These are phyloP conservation scores for Drosophila mercatorum DNA, from an alignment of 2,888 invertebrate species.

Conservation along the genomic window DNA sequence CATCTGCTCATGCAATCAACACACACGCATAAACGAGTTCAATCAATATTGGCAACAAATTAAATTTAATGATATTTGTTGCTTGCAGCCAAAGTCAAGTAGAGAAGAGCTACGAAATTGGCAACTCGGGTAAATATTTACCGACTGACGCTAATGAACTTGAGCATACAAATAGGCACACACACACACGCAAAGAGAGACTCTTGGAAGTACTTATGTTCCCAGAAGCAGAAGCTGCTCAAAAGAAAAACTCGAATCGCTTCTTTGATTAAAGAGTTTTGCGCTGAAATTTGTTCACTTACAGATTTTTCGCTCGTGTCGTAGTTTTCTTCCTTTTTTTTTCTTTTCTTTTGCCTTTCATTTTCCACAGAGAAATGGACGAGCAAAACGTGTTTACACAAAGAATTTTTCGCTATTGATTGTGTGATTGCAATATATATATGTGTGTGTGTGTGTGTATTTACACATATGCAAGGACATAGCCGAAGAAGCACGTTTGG, in stretches of 20 bases:
- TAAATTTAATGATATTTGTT: conserved; percentile 78
- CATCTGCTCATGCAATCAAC: not conserved
- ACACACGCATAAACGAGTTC: conserved; percentile 35
- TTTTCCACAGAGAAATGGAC: conserved; percentile 23
- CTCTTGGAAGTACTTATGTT: conserved; percentile 27
- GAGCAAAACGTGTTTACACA: conserved; percentile 66
- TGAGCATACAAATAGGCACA: conserved; percentile 69
- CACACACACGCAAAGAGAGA: conserved; percentile 21
- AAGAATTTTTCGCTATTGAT: conserved; percentile 70
- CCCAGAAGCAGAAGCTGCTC: conserved; percentile 31
- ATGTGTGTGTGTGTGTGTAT: conserved; percentile 12
- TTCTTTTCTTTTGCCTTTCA: conserved; percentile 34
- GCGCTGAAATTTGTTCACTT: conserved; percentile 52
- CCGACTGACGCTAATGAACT: conserved; percentile 79
- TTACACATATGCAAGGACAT: conserved; percentile 39
- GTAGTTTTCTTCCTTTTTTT: conserved; percentile 10
- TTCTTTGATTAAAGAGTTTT: conserved; percentile 68
- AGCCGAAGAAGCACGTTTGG: conserved; percentile 44
- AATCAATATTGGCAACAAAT: conserved; percentile 77
- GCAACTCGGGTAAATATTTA: conserved; percentile 73
- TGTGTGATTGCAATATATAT: conserved; percentile 50
- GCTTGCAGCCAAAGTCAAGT: conserved; percentile 57
- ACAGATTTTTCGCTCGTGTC: conserved; percentile 37
- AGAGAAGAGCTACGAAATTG: conserved; percentile 54
- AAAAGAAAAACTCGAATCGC: conserved; percentile 12